Evolutionary conservation across 2,113 vertebrate genomes (phyloP).

Genomic region (Calidris pugnax): DNA sequence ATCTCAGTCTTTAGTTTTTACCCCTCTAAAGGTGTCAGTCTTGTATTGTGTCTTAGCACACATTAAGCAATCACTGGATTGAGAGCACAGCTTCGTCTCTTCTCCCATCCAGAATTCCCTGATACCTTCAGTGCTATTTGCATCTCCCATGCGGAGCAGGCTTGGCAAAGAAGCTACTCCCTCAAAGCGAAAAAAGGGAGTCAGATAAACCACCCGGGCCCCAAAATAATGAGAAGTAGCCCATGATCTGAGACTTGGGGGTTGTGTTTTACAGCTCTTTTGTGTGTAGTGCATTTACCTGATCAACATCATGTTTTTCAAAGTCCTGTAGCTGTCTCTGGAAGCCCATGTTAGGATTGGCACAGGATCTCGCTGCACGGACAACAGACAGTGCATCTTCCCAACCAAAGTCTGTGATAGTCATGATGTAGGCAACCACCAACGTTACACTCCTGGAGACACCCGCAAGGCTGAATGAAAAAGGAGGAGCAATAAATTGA

Average conservation of each 20-base stretch:
- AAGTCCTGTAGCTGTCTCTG: conserved; percentile 93
- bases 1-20: neutral
- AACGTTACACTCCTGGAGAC: conserved; percentile 94
- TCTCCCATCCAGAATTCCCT: neutral
- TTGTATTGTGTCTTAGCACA: neutral
- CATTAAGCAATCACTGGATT: neutral
- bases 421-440: conserved; percentile 96
- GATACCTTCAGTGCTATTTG: neutral
- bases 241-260: neutral
- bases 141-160: neutral
- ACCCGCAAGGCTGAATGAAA: conserved; percentile 85
- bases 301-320: conserved; percentile 80
- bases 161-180: neutral
- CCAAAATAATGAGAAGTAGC: neutral
- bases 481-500: neutral
- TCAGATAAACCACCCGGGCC: neutral
- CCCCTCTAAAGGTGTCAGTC: neutral
- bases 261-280: neutral
- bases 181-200: neutral
- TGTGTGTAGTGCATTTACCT: conserved; percentile 73
- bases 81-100: neutral
- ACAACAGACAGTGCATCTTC: conserved; percentile 88
- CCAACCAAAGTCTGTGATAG: conserved; percentile 91
- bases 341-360: conserved; percentile 92
- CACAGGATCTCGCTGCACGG: conserved; percentile 84